phyloP scores from a whole-genome alignment of 2,888 invertebrate species.

The Amiota communis region DNA sequence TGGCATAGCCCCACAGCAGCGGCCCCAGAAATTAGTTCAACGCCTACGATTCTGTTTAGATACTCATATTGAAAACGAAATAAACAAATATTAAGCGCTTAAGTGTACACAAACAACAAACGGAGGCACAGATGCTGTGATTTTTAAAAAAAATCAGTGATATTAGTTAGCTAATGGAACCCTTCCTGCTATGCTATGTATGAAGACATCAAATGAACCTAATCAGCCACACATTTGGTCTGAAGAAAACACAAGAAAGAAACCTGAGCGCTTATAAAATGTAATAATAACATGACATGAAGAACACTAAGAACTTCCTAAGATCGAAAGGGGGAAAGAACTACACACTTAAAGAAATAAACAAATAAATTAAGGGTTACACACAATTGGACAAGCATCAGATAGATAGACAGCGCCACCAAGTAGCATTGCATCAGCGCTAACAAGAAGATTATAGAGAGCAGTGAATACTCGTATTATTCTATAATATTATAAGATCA shows the following conservation, averaged over 20 bases:
- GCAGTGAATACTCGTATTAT: not conserved
- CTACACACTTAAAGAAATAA: constrained; percentile 16
- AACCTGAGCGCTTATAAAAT: constrained; percentile 39
- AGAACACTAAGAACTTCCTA: constrained; percentile 22
- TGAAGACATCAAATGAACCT: not conserved
- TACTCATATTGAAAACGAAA: not conserved
- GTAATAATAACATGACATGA: constrained; percentile 36
- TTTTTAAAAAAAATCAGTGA: constrained; percentile 35
- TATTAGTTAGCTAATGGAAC: constrained; percentile 4
- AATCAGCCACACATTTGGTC: not conserved
- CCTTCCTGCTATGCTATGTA: not conserved
- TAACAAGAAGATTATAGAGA: constrained; percentile 24
- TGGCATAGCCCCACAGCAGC: not conserved
- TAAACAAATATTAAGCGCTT: constrained; percentile 43
- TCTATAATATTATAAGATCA: not conserved
- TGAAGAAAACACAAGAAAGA: not conserved
- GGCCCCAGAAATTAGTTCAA: constrained; percentile 31
- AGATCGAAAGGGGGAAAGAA: not conserved
- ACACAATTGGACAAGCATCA: not conserved
- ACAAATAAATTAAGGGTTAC: constrained; percentile 45
- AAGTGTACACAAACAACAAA: constrained; percentile 33
- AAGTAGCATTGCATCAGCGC: not conserved
- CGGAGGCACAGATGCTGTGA: constrained; percentile 48
- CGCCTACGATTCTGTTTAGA: constrained; percentile 14
- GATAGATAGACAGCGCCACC: constrained; percentile 11